These are phyloP conservation scores for Syngnathoides biaculeatus DNA, from an alignment of 2,113 vertebrate species.

Conservation along the genomic window DNA sequence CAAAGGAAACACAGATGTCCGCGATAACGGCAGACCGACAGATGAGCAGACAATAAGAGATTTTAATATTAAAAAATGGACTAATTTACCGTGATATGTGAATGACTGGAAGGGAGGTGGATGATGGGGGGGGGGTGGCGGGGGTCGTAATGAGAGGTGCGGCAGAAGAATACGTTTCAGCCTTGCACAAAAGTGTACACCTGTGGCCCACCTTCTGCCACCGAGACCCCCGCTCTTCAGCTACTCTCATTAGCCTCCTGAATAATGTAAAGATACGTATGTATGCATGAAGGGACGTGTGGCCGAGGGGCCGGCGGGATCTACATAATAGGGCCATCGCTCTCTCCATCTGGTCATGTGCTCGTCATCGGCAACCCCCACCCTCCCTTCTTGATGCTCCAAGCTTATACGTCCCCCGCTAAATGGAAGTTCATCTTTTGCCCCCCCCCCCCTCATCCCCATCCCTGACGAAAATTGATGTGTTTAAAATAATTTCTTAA, in stretches of 20 bases:
- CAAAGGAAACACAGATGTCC: slow-evolving; percentile 17
- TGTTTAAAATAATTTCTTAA: too few relatives aligned
- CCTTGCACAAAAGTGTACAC: slow-evolving; percentile 68
- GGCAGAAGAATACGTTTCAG: slow-evolving; percentile 60
- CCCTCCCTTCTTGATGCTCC: slow-evolving; percentile 44
- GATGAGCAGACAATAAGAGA: slow-evolving; percentile 43
- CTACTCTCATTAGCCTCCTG: slow-evolving; percentile 67
- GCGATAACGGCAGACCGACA: slow-evolving; percentile 11
- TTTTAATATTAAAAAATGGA: slow-evolving; percentile 47
- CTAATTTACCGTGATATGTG: slow-evolving; percentile 54
- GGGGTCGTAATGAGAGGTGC: slow-evolving; percentile 67
- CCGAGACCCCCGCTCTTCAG: slow-evolving; percentile 33
- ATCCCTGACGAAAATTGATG: too few relatives aligned
- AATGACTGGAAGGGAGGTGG: slow-evolving; percentile 40
- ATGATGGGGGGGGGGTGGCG: slow-evolving; percentile 43
- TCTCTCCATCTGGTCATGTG: slow-evolving; percentile 66
- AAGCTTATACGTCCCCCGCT: not conserved
- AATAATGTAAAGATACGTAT: slow-evolving; percentile 74
- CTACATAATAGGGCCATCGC: slow-evolving; percentile 67
- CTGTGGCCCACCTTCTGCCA: slow-evolving; percentile 73
- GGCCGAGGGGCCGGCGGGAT: slow-evolving; percentile 41
- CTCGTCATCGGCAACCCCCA: slow-evolving; percentile 57
- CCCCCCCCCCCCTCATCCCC: too few relatives aligned
- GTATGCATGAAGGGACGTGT: slow-evolving; percentile 49
- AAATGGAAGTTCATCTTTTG: not conserved